Evolutionary conservation across 2,113 vertebrate genomes (phyloP).

Genomic region (Macheiramphus alcinus): DNA sequence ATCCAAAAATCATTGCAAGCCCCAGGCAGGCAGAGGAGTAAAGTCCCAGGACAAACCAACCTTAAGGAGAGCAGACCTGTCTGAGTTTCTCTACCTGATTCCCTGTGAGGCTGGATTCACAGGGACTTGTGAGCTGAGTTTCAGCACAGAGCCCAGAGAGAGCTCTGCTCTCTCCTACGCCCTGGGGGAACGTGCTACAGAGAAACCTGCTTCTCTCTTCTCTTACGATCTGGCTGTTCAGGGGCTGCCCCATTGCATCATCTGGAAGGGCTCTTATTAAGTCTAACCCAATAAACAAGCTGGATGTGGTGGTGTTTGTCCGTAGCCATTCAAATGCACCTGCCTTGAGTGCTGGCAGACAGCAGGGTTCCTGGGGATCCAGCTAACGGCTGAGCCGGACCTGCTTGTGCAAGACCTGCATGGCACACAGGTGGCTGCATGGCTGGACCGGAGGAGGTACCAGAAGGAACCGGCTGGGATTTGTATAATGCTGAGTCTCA

Average conservation of each 20-base stretch:
- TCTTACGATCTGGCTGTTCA: rapidly evolving
- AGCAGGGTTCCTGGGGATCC: not conserved
- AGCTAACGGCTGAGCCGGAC: not conserved
- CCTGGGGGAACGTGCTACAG: not conserved
- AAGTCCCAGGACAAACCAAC: not conserved
- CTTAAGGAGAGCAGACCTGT: not conserved
- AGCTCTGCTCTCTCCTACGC: not conserved
- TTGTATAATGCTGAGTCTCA: not conserved
- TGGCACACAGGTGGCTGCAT: not conserved
- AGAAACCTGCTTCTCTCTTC: not conserved
- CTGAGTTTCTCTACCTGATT: not conserved
- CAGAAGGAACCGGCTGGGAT: not conserved
- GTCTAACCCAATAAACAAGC: rapidly evolving
- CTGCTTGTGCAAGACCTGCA: rapidly evolving
- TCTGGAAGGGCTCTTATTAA: not conserved
- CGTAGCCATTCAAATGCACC: rapidly evolving
- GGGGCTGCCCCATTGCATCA: rapidly evolving
- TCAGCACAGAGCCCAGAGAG: not conserved
- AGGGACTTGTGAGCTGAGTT: not conserved
- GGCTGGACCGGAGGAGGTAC: not conserved
- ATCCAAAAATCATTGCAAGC: not conserved
- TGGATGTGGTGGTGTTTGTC: not conserved
- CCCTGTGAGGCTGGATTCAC: not conserved
- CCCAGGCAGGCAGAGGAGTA: not conserved
- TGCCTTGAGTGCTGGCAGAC: not conserved